Evolutionary conservation across 2,113 vertebrate genomes (phyloP).

Genomic region (Mastomys natalensis): DNA sequence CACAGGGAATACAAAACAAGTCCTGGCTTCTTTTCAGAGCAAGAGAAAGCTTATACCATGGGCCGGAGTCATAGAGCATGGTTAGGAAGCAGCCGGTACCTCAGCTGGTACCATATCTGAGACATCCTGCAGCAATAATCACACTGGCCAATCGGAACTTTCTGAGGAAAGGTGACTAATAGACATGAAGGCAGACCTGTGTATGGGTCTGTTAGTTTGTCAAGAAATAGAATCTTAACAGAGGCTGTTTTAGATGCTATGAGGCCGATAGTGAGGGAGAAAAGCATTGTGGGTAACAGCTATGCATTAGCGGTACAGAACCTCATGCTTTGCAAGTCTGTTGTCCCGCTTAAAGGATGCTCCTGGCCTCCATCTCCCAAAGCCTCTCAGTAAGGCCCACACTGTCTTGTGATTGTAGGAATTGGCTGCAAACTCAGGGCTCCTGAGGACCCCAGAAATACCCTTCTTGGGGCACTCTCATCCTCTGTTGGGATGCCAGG

Average conservation of each 20-base stretch:
- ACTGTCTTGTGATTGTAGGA: neutral
- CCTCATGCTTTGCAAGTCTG: neutral
- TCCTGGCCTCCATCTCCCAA: neutral
- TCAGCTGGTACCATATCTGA: neutral
- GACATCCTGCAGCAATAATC: rapidly evolving
- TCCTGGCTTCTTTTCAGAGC: neutral
- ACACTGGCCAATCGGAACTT: neutral
- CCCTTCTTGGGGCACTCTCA: neutral
- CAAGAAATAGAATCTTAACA: neutral
- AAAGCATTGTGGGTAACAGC: neutral
- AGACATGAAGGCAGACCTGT: neutral
- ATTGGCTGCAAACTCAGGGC: too few relatives aligned
- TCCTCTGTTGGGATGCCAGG: neutral
- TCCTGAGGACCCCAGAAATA: neutral
- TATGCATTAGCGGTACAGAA: neutral
- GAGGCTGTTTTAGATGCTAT: neutral
- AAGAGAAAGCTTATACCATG: neutral
- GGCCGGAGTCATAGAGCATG: neutral
- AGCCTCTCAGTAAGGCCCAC: neutral
- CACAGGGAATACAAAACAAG: neutral
- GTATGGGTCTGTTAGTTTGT: neutral
- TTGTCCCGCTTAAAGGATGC: neutral
- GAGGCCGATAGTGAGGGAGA: neutral
- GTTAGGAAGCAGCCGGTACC: neutral
- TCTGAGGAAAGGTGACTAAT: neutral